Base-by-base conservation (phyloP, 2,888 invertebrate species). In the Troilus luridus region DNA sequence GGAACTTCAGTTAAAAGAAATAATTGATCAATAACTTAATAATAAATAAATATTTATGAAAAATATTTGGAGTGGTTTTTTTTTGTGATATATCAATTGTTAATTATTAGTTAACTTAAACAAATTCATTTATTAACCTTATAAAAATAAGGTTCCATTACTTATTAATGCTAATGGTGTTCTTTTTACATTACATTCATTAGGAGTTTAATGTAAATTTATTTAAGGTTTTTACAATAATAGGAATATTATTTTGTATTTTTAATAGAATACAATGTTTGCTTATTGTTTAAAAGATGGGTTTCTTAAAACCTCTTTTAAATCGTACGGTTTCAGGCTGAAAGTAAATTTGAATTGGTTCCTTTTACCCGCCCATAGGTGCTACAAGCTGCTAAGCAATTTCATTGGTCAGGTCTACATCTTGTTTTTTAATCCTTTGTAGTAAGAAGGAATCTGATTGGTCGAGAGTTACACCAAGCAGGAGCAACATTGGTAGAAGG, bases 381-480 rank as follows among this genome's bases (percentile, higher is more conserved):
- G 56, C 56, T 85, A 85, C 56, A 56, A 85, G 85, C 85, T 85
- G 85, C 56, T 85, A 54, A n/a, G 88, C 41, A 24, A 93, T 93
- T 93, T 94, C 93, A 94, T 94, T 94, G 94, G 94, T 93, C 93
- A 93, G 93, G 93, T 93, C 93, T 93, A 94, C 94, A 94, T 94
- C 94, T 94, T 94, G 94, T 94, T 94, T 94, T 94, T 94, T 93
- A 93, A 93, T 93, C 93, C 92, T 77, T 91, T 89, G 88, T 92
- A 93, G 93, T 93, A 93, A 93, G 93, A 93, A 92, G 91, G 90
- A 92, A 92, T 92, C 92, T 93, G 93, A 93, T 93, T 93, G 95
- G 95, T 94, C 93, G 94, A 93, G 94, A 94, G 94, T 94, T 94
- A 93, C 93, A 93, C 94, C 94, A 94, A 94, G 94, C 94, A 94